Evolutionary conservation across 53 echinoderm and acorn worm species (phyloP), one percentile per base, ranked within the genome.

Genomic region (Paelopatides confundens): DNA sequence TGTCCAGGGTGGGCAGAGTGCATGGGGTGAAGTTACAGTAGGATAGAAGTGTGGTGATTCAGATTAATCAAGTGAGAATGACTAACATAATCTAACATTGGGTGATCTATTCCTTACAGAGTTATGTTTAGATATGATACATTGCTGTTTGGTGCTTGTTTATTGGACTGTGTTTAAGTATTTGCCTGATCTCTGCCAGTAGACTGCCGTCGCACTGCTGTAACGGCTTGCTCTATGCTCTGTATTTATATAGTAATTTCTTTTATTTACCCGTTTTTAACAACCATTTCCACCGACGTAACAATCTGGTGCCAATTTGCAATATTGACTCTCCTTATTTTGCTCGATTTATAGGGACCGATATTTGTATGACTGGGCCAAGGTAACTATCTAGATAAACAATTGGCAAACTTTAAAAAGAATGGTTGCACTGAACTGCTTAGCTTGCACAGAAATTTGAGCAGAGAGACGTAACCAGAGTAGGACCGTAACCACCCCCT

Each of bases 281-380:
- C 8, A 8, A 8, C 12, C 43, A 10, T 43, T 43, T 43, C 63
- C 68, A 31, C 68, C 7, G 35, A 27, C 15, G n/a, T 67, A 31
- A 31, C 31, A 31, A 8, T 7, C 21, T 58, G 24, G 21, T n/a
- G 21, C 21, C 24, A 58, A 58, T 6, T 21, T 3, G 58, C 58
- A 58, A 17, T 67, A 31, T 67, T 67, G 4, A 34, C 35, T 79
- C 21, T 79, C 31, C 54, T 53, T 33, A 18, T 32, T 79, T 26
- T 76, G 43, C 39, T 26, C 27, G 7, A 76, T 53, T 32, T 79
- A 30, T 79, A 79, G 79, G 32, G 79, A 31, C 79, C 79, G 48
- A 48, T 79, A 50, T 79, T 79, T 79, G 79, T 79, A 11, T 79
- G 79, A 79, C 79, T 30, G 51, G 18, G 14, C 68, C 68, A 52